Base-by-base conservation (phyloP, 2,888 invertebrate genomes). In the Xestia ashworthii region DNA sequence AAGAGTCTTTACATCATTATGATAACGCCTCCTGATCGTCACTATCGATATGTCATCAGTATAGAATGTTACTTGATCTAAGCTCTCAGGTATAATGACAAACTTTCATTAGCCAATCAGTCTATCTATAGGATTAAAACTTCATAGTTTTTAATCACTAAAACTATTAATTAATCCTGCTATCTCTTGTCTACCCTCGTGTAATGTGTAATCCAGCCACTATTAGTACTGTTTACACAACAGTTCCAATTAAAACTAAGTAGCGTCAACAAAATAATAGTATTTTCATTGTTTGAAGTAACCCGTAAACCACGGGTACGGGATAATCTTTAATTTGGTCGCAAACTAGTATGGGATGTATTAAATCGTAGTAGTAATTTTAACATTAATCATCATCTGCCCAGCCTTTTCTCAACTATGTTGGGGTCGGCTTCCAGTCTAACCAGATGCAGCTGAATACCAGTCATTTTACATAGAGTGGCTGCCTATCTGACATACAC, bases 171-270 rank as follows among this genome's bases (percentile, higher is more conserved):
- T 44, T 62, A n/a, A 32, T 44, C 65, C 32, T 44, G 22, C 16
- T n/a, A 1, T 44, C 0, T 46, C 19, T 32, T 32, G n/a, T 46
- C 19, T 19, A 5, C n/a, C 1, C 16, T 32, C 41, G 38, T 38
- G 32, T 78, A 50, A 78, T n/a, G 38, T 38, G 32, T 78, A 50
- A 75, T n/a, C 78, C 44, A 22, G 75, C 65, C 50, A 32, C 32
- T 8, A 46, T 38, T 32, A 41, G 11, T 48, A 48, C 38, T 41
- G 16, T 16, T 14, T 19, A n/a, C 12, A 78, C 73, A 71, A 66
- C 11, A 65, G 19, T 62, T 67, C 19, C 25, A 74, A 68, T 79
- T 79, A 60, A 64, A 6, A 32, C 1, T 9, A 53, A 44, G n/a
- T 44, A 66, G 6, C 5, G 16, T 38, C 19, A 46, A n/a, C n/a